Evolutionary conservation across 2,797 vertebrate genomes (phyloP).

Genomic region (Lutjanus argentimaculatus): DNA sequence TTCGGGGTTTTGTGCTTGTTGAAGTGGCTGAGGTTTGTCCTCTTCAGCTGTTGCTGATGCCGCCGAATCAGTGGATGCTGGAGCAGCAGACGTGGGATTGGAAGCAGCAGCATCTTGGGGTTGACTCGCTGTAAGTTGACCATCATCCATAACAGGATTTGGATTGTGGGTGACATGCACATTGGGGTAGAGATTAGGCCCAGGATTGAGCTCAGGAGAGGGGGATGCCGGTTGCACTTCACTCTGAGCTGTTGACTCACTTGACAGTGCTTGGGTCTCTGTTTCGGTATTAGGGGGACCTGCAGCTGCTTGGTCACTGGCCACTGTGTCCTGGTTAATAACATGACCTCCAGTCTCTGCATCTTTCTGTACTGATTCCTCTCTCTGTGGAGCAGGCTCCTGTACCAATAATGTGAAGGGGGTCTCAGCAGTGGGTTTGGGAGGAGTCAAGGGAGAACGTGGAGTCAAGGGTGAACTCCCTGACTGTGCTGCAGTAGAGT

Average conservation of each 20-base stretch:
- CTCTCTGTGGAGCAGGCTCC: slow-evolving; percentile 28
- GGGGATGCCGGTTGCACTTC: slow-evolving; percentile 43
- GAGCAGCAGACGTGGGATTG: slow-evolving; percentile 42
- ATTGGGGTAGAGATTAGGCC: slow-evolving; percentile 80
- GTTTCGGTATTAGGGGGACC: slow-evolving; percentile 24
- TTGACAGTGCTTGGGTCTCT: neutral
- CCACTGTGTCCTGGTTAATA: slow-evolving; percentile 17
- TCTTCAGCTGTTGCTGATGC: slow-evolving; percentile 35
- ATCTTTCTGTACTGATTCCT: slow-evolving; percentile 34
- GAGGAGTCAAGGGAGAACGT: slow-evolving; percentile 9
- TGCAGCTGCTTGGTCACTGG: slow-evolving; percentile 16
- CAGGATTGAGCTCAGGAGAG: slow-evolving; percentile 71
- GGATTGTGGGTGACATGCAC: slow-evolving; percentile 75
- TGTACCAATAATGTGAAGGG: slow-evolving; percentile 22
- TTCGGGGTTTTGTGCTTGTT: slow-evolving; percentile 62
- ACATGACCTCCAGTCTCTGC: slow-evolving; percentile 20
- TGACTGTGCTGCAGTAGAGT: slow-evolving; percentile 28
- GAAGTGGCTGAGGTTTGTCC: slow-evolving; percentile 54
- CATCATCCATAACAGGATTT: slow-evolving; percentile 56
- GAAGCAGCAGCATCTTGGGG: slow-evolving; percentile 59
- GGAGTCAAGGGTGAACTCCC: slow-evolving; percentile 7
- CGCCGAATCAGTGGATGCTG: slow-evolving; percentile 3
- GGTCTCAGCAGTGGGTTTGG: slow-evolving; percentile 28
- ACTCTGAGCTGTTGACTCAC: slow-evolving; percentile 34
- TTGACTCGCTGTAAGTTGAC: slow-evolving; percentile 21